Evolutionary conservation across 2,113 vertebrate species (phyloP).

Genomic region (Trogon surrucura): DNA sequence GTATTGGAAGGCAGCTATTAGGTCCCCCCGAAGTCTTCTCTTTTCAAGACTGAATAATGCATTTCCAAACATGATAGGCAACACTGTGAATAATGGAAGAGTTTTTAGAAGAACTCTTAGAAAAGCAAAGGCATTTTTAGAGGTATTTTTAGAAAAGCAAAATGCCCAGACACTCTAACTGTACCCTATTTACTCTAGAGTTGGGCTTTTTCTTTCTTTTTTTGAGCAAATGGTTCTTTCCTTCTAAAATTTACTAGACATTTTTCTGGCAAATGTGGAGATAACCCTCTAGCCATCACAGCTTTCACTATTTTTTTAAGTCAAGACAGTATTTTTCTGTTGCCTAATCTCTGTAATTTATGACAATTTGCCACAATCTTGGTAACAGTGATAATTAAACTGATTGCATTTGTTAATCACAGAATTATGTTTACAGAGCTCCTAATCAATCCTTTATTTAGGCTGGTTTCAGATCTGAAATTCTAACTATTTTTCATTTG

Average conservation of each 20-base stretch:
- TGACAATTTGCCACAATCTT: not conserved
- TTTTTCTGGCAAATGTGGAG: constrained; percentile 28
- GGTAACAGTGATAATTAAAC: not conserved
- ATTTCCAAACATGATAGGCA: not conserved
- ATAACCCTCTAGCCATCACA: constrained; percentile 39
- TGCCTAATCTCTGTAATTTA: not conserved
- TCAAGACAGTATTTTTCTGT: constrained; percentile 40
- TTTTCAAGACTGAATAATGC: not conserved
- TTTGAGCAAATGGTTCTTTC: not conserved
- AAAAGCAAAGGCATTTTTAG: not conserved
- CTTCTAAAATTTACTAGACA: constrained; percentile 1
- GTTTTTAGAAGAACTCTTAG: not conserved
- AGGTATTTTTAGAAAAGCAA: not conserved
- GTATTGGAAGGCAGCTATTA: too few species aligned
- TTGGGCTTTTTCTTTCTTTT: not conserved
- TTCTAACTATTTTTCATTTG: not conserved
- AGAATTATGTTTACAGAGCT: not conserved
- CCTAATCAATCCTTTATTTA: not conserved
- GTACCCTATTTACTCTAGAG: not conserved
- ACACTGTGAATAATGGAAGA: not conserved
- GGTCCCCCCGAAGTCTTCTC: too few species aligned
- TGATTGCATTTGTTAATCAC: not conserved
- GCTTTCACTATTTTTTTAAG: constrained; percentile 45
- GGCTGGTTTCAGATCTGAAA: not conserved
- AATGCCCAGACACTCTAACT: not conserved